phyloP scores from a whole-genome alignment of 2,113 vertebrate genomes.

The Dromiciops gliroides region DNA sequence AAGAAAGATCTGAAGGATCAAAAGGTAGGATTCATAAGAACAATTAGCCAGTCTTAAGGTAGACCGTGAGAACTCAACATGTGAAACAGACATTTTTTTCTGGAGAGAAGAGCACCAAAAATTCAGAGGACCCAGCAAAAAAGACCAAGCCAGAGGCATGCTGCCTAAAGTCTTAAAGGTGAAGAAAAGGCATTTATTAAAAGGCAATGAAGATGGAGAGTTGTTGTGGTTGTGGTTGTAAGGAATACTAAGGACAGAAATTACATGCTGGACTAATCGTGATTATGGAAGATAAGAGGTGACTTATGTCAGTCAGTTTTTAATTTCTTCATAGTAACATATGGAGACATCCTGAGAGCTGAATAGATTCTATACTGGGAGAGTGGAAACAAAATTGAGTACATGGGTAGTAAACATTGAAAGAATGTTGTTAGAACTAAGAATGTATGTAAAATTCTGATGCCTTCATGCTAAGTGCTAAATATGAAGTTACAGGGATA shows the following conservation, averaged over 20 bases:
- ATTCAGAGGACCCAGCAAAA: slow-evolving; percentile 3
- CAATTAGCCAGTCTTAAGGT: background rate
- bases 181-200: slow-evolving; percentile 12
- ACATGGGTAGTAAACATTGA: background rate
- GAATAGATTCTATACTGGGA: background rate
- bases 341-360: background rate
- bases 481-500: background rate
- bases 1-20: slow-evolving; percentile 26
- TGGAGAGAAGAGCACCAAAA: background rate
- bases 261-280: background rate
- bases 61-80: background rate
- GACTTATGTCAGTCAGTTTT: background rate
- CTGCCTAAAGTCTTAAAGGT: background rate
- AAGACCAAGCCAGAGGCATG: slow-evolving; percentile 2
- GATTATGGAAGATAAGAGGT: background rate
- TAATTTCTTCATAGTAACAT: background rate
- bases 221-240: background rate
- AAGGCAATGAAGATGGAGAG: background rate
- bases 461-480: background rate
- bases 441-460: background rate
- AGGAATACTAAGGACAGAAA: background rate
- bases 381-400: slow-evolving; percentile 6
- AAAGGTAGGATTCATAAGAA: background rate
- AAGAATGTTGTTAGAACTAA: background rate
- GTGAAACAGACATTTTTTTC: background rate